Evolutionary conservation across 2,888 invertebrate genomes (phyloP).

Genomic region (Aethes cnicana): DNA sequence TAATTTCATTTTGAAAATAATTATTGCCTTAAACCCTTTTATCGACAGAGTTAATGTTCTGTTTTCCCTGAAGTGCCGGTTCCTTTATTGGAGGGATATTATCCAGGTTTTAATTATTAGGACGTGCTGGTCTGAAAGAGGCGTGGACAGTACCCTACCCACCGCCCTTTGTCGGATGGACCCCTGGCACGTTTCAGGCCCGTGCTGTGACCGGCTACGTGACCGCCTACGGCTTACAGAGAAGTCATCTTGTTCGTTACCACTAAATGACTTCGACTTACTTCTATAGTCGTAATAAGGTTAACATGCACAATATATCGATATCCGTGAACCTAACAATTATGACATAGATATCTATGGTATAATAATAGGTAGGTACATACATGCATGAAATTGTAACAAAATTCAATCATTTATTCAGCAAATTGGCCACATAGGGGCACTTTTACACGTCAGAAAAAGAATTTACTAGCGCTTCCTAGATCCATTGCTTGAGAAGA

Average conservation of each 20-base stretch:
- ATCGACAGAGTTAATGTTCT: neutral
- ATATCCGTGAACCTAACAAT: too few species aligned
- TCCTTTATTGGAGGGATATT: constrained; percentile 6
- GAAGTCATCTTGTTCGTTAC: constrained; percentile 16
- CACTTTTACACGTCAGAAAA: too few species aligned
- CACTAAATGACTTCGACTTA: constrained; percentile 6
- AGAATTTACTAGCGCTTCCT: too few species aligned
- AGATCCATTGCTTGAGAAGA: too few species aligned
- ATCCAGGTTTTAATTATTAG: constrained; percentile 4
- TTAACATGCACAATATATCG: too few species aligned
- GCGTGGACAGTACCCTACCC: constrained; percentile 26
- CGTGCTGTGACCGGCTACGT: constrained; percentile 41
- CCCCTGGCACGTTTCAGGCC: constrained; percentile 39
- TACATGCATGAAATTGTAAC: neutral
- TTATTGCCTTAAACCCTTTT: neutral
- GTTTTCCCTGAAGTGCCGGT: neutral
- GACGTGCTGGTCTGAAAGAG: constrained; percentile 39
- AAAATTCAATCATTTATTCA: too few species aligned
- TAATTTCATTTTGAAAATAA: neutral
- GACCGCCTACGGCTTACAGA: constrained; percentile 38
- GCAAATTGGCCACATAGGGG: too few species aligned
- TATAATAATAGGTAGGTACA: too few species aligned
- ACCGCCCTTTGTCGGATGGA: too few species aligned
- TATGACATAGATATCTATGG: too few species aligned
- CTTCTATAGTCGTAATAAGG: too few species aligned